A percentile compares a stretch with the other conserved stretches of the same genome.
Evolutionary conservation across 2,113 vertebrate genomes (phyloP).

Genomic region (Cyanoliseus patagonus): DNA sequence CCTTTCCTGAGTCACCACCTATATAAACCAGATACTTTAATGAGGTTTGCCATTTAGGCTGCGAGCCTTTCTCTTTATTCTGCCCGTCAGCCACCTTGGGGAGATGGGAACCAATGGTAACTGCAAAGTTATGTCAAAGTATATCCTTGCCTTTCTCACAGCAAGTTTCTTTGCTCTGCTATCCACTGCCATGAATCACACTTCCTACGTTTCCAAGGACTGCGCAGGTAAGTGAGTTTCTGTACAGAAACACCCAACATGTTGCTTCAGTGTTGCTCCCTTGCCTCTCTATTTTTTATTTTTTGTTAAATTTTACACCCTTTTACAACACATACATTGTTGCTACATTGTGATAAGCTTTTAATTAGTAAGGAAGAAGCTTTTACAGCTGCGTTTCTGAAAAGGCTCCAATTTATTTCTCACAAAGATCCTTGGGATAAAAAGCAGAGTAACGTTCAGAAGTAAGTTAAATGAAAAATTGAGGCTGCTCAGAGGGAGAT

Average conservation of each 20-base stretch:
- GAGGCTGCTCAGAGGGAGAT: constrained; percentile 48
- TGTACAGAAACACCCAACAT: background rate
- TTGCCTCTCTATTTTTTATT: background rate
- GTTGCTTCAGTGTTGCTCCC: background rate
- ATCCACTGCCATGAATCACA: background rate
- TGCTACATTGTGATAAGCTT: constrained; percentile 39
- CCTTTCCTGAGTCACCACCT: background rate
- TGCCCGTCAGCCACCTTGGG: background rate
- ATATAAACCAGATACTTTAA: background rate
- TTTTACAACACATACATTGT: background rate
- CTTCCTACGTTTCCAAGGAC: background rate
- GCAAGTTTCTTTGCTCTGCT: background rate
- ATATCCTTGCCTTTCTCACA: background rate
- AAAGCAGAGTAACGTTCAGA: constrained; percentile 67
- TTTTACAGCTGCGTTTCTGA: constrained; percentile 15
- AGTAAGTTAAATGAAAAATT: constrained; percentile 59
- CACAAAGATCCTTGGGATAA: constrained; percentile 55
- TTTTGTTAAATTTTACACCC: constrained; percentile 20
- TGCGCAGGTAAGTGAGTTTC: background rate
- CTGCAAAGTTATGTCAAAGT: background rate
- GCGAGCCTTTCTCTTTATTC: background rate
- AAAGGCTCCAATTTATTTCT: constrained; percentile 62
- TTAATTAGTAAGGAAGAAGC: constrained; percentile 23
- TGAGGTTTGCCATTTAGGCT: background rate
- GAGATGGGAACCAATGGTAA: background rate